A percentile compares a stretch with the other conserved stretches of the same genome.
phyloP scores from a whole-genome alignment of 2,797 vertebrate genomes.

The Amazona ochrocephala region DNA sequence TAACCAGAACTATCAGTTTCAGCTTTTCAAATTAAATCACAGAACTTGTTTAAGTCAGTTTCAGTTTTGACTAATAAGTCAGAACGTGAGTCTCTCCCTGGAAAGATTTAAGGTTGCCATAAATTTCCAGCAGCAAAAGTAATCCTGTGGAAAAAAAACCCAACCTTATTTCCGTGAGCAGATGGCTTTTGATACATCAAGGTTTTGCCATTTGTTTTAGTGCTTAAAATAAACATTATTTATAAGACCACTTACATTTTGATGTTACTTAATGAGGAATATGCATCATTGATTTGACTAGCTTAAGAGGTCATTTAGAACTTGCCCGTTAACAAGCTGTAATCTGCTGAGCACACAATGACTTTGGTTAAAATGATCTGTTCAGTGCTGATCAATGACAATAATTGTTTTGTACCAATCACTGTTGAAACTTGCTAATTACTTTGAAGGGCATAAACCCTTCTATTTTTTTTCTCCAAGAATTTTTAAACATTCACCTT shows the following conservation, averaged over 20 bases:
- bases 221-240: constrained; percentile 97
- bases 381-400: constrained; percentile 97
- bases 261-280: constrained; percentile 96
- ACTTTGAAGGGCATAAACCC: constrained; percentile 90
- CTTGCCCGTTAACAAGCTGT: constrained; percentile 85
- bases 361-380: constrained; percentile 99
- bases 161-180: constrained; percentile 60
- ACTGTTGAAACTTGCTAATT: constrained; percentile 95
- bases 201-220: constrained; percentile 89
- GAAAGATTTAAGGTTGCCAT: constrained; percentile 37
- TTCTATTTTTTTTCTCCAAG: constrained; percentile 63
- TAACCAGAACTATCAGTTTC: background rate
- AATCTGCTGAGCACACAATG: constrained; percentile 92
- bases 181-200: constrained; percentile 80
- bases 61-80: background rate
- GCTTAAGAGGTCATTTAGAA: constrained; percentile 98
- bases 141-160: constrained; percentile 26
- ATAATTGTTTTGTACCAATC: constrained; percentile 93
- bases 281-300: constrained; percentile 97
- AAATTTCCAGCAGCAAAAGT: constrained; percentile 64
- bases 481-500: constrained; percentile 70
- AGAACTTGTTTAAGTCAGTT: constrained; percentile 20
- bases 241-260: constrained; percentile 93
- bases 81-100: constrained; percentile 3
- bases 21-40: background rate